Conservation (phyloP, 2,797 vertebrate species). For the Salarias fasciatus region DNA sequence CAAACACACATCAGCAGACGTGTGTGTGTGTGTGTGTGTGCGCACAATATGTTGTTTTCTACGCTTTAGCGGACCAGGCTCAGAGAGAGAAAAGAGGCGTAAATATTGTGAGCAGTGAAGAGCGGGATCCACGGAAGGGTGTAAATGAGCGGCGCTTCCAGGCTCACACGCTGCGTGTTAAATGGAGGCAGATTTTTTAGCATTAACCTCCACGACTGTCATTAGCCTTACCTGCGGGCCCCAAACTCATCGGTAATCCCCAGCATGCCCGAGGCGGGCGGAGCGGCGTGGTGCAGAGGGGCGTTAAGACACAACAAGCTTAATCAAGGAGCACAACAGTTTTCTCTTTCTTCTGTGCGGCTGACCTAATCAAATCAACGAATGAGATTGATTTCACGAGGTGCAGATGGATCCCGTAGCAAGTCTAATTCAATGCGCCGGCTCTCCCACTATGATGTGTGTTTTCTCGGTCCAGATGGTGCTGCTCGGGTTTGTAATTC, state of each 20-base stretch:
- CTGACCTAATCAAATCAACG: conserved; percentile 82
- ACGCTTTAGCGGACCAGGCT: conserved; percentile 26
- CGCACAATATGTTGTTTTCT: conserved; percentile 16
- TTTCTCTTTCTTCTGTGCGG: conserved; percentile 71
- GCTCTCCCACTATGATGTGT: conserved; percentile 72
- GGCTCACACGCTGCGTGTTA: conserved; percentile 63
- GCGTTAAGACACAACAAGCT: conserved; percentile 67
- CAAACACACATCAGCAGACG: too few species aligned
- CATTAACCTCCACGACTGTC: conserved; percentile 72
- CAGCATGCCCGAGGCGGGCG: conserved; percentile 56
- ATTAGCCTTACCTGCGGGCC: conserved; percentile 73
- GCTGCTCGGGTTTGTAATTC: conserved; percentile 79
- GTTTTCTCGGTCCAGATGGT: conserved; percentile 84
- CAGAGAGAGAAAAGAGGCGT: background rate
- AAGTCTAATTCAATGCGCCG: conserved; percentile 75
- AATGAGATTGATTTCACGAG: conserved; percentile 81
- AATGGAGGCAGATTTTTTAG: conserved; percentile 63
- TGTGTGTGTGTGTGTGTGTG: too few species aligned
- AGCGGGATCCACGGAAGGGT: conserved; percentile 42
- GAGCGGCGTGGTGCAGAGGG: conserved; percentile 40
- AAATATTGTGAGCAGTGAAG: conserved; percentile 44
- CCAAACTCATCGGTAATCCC: conserved; percentile 62
- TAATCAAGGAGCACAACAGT: conserved; percentile 79
- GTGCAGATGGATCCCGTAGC: conserved; percentile 83
- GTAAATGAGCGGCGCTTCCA: conserved; percentile 53